Conservation (phyloP, 2,888 invertebrate species). For the Scrobipalpa atriplicella region DNA sequence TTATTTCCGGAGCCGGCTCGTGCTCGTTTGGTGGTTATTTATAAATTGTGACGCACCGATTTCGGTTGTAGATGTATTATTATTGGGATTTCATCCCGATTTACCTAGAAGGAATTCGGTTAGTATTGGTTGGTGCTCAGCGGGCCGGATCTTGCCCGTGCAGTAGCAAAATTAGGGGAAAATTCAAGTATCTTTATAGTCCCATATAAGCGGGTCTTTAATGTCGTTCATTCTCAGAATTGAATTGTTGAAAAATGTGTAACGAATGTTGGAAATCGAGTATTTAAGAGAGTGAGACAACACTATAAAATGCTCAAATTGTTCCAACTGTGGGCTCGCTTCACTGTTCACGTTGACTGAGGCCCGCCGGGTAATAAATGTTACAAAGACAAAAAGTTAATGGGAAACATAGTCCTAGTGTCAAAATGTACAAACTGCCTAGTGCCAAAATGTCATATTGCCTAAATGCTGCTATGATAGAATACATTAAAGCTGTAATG, state of each 20-base stretch:
- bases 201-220: neutral
- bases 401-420: no score
- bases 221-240: neutral
- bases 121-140: constrained; percentile 23
- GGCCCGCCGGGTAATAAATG: no score
- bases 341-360: neutral
- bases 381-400: no score
- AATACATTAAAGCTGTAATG: no score
- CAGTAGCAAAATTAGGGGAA: constrained; percentile 6
- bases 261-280: neutral
- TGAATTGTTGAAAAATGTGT: neutral
- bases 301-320: constrained; percentile 22
- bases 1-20: neutral
- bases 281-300: constrained; percentile 23
- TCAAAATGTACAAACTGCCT: no score
- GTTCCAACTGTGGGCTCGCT: neutral
- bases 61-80: constrained; percentile 14
- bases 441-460: no score
- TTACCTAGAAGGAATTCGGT: constrained; percentile 14
- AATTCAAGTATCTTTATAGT: neutral
- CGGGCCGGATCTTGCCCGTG: constrained; percentile 28
- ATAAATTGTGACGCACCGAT: neutral
- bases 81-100: constrained; percentile 12
- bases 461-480: no score
- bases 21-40: neutral